These are phyloP conservation scores for Bimastos eiseni DNA, from an alignment of 2,888 invertebrate genomes.

Conservation along the genomic window DNA sequence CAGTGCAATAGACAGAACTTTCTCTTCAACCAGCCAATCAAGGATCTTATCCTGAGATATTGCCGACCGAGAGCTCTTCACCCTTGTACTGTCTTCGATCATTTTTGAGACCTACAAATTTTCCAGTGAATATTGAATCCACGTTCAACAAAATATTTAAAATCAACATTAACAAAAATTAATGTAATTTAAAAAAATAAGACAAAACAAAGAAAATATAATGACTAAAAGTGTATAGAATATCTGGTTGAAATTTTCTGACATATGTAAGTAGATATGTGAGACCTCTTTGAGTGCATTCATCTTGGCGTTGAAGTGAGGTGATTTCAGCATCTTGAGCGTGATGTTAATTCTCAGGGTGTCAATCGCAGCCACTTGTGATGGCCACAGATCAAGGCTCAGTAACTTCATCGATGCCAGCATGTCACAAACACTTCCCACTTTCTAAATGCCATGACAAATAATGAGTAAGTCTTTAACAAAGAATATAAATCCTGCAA, in stretches of 20 bases:
- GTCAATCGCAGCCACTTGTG: conserved; percentile 60
- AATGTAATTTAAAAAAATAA: conserved; percentile 16
- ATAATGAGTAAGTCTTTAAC: not conserved
- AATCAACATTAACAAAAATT: not conserved
- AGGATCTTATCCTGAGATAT: conserved; percentile 60
- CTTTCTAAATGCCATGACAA: conserved; percentile 53
- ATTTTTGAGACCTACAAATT: conserved; percentile 59
- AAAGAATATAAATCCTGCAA: not conserved
- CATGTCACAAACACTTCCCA: conserved; percentile 61
- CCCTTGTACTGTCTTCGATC: conserved; percentile 59
- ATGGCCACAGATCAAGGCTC: conserved; percentile 62
- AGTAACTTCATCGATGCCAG: conserved; percentile 62
- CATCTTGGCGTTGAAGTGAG: conserved; percentile 65
- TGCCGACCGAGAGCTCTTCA: conserved; percentile 54
- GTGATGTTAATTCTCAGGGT: conserved; percentile 60
- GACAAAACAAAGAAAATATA: not conserved
- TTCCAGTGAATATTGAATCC: not conserved
- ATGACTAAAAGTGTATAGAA: not conserved
- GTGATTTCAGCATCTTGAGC: conserved; percentile 64
- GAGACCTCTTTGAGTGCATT: conserved; percentile 65
- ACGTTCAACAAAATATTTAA: not conserved
- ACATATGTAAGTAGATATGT: not conserved
- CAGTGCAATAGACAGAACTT: conserved; percentile 63
- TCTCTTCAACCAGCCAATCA: conserved; percentile 64
- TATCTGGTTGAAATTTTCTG: not conserved